These are phyloP conservation scores for Muscicapa adusta DNA, from an alignment of 2,113 vertebrate genomes.

Conservation along the genomic window DNA sequence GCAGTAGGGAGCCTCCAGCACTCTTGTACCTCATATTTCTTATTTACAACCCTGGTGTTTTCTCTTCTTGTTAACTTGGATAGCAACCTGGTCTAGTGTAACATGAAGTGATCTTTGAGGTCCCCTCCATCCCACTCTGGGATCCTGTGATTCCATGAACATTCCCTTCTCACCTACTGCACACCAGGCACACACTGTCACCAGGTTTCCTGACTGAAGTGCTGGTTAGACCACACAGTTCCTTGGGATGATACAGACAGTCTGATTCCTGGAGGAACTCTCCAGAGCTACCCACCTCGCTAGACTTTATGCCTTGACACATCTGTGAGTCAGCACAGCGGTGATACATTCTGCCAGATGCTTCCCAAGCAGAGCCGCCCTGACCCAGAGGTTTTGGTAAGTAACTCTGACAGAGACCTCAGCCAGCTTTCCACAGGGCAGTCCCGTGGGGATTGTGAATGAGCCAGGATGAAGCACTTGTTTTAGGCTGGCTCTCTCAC, in stretches of 20 bases:
- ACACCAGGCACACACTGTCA: not conserved
- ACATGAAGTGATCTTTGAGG: fast-evolving
- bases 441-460: fast-evolving
- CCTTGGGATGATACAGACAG: not conserved
- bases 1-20: not conserved
- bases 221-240: not conserved
- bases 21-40: not conserved
- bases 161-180: not conserved
- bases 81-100: not conserved
- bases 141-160: not conserved
- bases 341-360: constrained; percentile 34
- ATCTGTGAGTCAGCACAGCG: constrained; percentile 1
- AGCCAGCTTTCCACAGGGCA: not conserved
- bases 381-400: not conserved
- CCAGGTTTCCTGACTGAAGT: not conserved
- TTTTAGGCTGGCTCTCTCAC: not conserved
- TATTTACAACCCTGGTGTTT: not conserved
- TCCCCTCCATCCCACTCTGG: not conserved
- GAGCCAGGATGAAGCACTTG: not conserved
- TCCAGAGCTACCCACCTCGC: not conserved
- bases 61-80: not conserved
- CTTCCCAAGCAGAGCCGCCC: not conserved
- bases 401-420: constrained; percentile 7
- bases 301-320: constrained; percentile 23
- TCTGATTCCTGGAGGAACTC: not conserved